A percentile compares a stretch with the other conserved stretches of the same genome.
Evolutionary conservation across 2,888 invertebrate genomes (phyloP).

Genomic region (Napeogenes inachia): DNA sequence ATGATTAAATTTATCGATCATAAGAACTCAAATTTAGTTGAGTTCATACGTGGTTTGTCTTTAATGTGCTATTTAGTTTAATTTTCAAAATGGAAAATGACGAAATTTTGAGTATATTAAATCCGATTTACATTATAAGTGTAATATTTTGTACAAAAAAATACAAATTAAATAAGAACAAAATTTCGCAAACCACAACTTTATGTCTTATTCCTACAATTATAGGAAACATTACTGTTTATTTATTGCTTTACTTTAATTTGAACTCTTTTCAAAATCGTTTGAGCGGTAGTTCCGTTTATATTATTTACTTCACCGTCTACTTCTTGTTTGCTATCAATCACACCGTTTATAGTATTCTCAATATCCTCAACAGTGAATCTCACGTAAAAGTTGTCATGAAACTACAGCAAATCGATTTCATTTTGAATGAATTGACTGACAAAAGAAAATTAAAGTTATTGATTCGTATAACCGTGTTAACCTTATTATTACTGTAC

Average conservation of each 20-base stretch:
- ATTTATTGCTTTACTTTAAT: conserved; percentile 20
- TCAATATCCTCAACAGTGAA: conserved; percentile 18
- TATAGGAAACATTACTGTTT: conserved; percentile 17
- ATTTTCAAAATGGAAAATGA: background rate
- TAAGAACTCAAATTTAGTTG: background rate
- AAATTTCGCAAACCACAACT: conserved; percentile 14
- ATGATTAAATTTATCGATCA: no score
- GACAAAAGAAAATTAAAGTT: conserved; percentile 17
- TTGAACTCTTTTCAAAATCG: conserved; percentile 16
- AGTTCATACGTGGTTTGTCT: conserved; percentile 5
- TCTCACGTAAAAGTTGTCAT: conserved; percentile 20
- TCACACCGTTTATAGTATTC: conserved; percentile 19
- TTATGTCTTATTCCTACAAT: conserved; percentile 12
- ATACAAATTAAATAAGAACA: conserved; percentile 21
- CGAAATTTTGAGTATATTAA: conserved; percentile 14
- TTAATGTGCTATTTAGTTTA: conserved; percentile 11
- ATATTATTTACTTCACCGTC: conserved; percentile 15
- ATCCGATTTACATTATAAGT: conserved; percentile 25
- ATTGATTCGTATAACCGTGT: conserved; percentile 7
- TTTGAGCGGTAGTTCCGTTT: conserved; percentile 11
- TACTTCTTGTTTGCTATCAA: conserved; percentile 24
- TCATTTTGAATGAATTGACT: conserved; percentile 3
- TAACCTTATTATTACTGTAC: conserved; percentile 13
- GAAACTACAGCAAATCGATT: conserved; percentile 21
- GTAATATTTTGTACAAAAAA: conserved; percentile 27